Evolutionary conservation across 2,888 invertebrate genomes (phyloP).

Genomic region (Oasisia sp.): DNA sequence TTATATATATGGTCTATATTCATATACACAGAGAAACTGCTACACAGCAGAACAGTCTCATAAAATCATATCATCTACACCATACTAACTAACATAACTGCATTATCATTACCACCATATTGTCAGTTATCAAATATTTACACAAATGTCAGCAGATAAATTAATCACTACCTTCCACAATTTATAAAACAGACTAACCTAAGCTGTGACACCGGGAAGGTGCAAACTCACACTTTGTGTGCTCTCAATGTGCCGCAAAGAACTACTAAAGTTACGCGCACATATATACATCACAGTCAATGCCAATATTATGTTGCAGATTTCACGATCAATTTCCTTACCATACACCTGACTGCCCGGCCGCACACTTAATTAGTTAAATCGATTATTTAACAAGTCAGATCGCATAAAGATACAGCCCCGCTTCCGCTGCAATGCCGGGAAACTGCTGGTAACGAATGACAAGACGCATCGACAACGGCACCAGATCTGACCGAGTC

Average conservation of each 20-base stretch:
- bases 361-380: not conserved
- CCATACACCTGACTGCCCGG: not conserved
- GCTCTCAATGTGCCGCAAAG: not conserved
- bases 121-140: not conserved
- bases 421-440: not conserved
- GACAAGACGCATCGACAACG: not conserved
- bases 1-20: not conserved
- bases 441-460: not conserved
- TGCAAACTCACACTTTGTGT: not conserved
- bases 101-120: not conserved
- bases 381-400: conserved; percentile 13
- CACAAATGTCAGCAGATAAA: not conserved
- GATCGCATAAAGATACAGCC: not conserved
- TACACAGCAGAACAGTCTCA: not conserved
- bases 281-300: conserved; percentile 3
- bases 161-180: not conserved
- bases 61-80: not conserved
- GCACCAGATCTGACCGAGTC: not conserved
- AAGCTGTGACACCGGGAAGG: not conserved
- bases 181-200: not conserved
- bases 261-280: not conserved
- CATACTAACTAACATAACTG: not conserved
- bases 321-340: conserved; percentile 13
- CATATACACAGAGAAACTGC: too few species aligned
- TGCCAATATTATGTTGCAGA: conserved; percentile 7